Conservation (phyloP, 2,888 invertebrate genomes). For the Liodrosophila aerea region DNA sequence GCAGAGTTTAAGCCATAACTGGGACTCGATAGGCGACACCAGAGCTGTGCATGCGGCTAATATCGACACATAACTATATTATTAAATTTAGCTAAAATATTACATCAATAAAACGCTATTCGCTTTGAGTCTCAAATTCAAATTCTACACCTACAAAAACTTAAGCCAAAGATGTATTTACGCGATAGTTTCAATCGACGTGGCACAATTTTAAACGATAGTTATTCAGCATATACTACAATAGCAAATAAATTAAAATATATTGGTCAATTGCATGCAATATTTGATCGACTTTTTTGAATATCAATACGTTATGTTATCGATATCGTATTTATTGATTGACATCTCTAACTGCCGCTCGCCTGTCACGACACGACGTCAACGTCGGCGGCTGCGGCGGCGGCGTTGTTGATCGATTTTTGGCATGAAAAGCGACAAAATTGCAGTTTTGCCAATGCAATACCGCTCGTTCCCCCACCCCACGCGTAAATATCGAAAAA, state of each 20-base stretch:
- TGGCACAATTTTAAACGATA: background rate
- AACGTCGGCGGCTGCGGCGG: slow-evolving; percentile 16
- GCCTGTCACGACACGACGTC: slow-evolving; percentile 68
- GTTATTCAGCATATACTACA: no score
- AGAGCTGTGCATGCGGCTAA: no score
- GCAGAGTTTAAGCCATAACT: slow-evolving; percentile 53
- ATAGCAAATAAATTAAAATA: no score
- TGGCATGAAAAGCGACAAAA: slow-evolving; percentile 62
- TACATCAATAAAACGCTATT: background rate
- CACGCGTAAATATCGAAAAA: slow-evolving; percentile 36
- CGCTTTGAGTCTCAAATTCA: no score
- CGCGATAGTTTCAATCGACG: no score
- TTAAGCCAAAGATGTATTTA: no score
- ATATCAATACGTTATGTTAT: no score
- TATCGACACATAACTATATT: background rate
- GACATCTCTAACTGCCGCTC: slow-evolving; percentile 21
- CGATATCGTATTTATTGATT: slow-evolving; percentile 1
- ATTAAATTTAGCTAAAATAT: no score
- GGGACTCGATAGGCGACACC: slow-evolving; percentile 11
- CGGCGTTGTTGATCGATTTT: slow-evolving; percentile 59
- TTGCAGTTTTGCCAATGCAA: slow-evolving; percentile 44
- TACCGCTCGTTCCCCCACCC: background rate
- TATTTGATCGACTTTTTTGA: no score
- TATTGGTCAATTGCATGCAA: no score
- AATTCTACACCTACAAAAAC: no score